These are phyloP conservation scores for Hartigia nigra DNA, from an alignment of 2,888 invertebrate species.

Conservation along the genomic window DNA sequence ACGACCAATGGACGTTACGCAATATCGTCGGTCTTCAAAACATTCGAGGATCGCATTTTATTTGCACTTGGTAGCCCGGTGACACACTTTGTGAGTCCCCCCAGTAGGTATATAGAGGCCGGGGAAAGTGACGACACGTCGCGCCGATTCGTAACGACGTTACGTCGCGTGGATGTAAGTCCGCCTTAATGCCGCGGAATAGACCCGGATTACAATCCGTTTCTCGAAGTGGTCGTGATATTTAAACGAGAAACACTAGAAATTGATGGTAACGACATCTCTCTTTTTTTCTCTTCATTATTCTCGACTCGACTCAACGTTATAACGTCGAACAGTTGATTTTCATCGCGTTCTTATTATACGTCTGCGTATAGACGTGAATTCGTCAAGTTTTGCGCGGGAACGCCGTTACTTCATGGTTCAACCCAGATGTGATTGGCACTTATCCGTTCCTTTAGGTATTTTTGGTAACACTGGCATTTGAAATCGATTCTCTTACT, in stretches of 20 bases:
- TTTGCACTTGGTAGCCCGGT: conserved; percentile 50
- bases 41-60: conserved; percentile 44
- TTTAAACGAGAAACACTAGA: conserved; percentile 19
- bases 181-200: conserved; percentile 15
- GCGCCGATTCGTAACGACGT: conserved; percentile 45
- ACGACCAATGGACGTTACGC: conserved; percentile 20
- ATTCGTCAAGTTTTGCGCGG: not conserved
- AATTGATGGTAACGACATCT: not conserved
- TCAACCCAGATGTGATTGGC: not conserved
- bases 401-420: not conserved
- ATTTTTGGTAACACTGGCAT: not conserved
- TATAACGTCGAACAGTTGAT: not conserved
- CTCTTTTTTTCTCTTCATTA: not conserved
- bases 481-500: conserved; percentile 1
- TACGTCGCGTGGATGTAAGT: conserved; percentile 41
- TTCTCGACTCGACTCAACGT: not conserved
- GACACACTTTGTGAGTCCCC: conserved; percentile 49
- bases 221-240: conserved; percentile 15
- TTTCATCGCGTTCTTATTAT: not conserved
- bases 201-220: conserved; percentile 17
- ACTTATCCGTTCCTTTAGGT: not conserved
- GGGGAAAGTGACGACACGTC: conserved; percentile 53
- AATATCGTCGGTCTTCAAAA: conserved; percentile 21
- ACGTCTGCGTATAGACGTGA: not conserved
- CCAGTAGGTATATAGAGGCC: conserved; percentile 19